Base-by-base conservation (phyloP, 1,140 invertebrate genomes). In the Anthonomus grandis region DNA sequence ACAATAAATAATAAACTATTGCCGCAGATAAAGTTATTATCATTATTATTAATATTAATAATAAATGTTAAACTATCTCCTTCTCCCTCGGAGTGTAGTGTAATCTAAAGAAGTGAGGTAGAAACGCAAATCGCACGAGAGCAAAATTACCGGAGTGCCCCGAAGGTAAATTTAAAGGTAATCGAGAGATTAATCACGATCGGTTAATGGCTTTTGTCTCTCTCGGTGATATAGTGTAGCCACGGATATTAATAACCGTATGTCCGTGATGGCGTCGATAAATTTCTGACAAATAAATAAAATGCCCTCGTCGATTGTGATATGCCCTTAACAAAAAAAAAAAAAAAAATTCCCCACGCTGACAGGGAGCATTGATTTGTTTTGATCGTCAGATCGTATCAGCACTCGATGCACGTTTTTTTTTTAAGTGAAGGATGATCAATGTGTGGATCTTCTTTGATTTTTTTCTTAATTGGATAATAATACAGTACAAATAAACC, bases 201-300 rank as follows among this genome's bases (percentile, higher is more conserved):
- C 41, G 46, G 52, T 46, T 55, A 55, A 55, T 55, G 38, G 52
- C 52, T 55, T 55, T 55, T 55, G 52, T 55, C 52, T 55, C n/a
- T n/a, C 41, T 36, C 19, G 27, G 21, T 55, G 52, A 55, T 55
- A 55, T 55, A 55, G 42, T 46, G 52, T n/a, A n/a, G 42, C 52
- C 18, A 44, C 42, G 46, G 38, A 45, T 46, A 55, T 55, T 55
- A 55, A 55, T 55, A 38, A 37, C 42, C n/a, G n/a, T n/a, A n/a
- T 55, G 52, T 55, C 52, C 19, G 42, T 36, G n/a, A n/a, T n/a
- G 22, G 25, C 27, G 38, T 55, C 42, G 42, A 55, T 46, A 55
- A 55, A 53, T 39, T 44, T 31, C 50, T 53, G 50, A 53, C 50
- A 53, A n/a, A n/a, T n/a, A n/a, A n/a, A 53, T 52, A 53, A 53